These are phyloP conservation scores for Trachemys scripta DNA, from an alignment of 2,113 vertebrate genomes.

Conservation along the genomic window DNA sequence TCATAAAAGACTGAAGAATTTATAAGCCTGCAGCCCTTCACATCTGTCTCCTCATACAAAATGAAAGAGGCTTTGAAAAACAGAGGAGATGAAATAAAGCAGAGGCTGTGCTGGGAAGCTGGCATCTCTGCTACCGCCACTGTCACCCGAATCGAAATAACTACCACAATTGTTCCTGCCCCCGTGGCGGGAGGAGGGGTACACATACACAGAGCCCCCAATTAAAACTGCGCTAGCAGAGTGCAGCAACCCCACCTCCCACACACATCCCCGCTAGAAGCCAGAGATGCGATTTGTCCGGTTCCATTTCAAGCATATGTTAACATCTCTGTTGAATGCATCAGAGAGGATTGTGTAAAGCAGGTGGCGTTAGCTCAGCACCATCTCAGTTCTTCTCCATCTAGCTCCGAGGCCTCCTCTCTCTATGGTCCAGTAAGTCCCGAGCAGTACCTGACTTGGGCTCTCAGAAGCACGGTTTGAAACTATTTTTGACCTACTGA, in stretches of 20 bases:
- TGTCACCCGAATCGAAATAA: constrained; percentile 73
- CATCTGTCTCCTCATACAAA: constrained; percentile 80
- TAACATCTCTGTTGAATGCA: accelerated
- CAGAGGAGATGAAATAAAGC: constrained; percentile 76
- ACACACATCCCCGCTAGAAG: background rate
- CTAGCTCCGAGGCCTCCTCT: accelerated
- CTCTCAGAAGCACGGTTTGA: background rate
- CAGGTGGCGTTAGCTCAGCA: accelerated
- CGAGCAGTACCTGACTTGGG: background rate
- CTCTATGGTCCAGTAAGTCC: accelerated
- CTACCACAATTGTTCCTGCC: constrained; percentile 57
- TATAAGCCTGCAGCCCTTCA: constrained; percentile 77
- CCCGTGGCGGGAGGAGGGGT: background rate
- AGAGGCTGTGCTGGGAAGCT: constrained; percentile 64
- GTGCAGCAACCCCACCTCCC: background rate
- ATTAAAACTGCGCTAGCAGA: background rate
- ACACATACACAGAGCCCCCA: no score
- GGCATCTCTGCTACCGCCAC: constrained; percentile 66
- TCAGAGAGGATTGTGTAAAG: accelerated
- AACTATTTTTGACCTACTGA: background rate
- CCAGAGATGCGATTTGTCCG: background rate
- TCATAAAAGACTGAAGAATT: constrained; percentile 73
- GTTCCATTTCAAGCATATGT: accelerated
- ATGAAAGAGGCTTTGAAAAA: constrained; percentile 80
- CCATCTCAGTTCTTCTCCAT: background rate